These are phyloP conservation scores for Lutjanus erythropterus DNA, from an alignment of 2,113 vertebrate genomes.

Conservation along the genomic window DNA sequence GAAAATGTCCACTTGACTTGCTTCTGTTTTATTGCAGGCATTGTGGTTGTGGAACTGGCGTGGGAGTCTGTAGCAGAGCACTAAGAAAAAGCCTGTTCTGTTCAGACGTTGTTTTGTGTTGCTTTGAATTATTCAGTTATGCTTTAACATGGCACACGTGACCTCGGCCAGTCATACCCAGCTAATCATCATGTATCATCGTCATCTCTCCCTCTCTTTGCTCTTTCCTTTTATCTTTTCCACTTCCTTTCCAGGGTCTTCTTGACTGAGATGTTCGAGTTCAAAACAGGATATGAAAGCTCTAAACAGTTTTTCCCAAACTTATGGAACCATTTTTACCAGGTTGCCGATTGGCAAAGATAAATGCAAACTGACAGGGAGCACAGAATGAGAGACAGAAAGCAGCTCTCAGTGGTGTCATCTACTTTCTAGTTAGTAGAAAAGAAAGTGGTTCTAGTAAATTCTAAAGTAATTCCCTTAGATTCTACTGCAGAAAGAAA, in stretches of 20 bases:
- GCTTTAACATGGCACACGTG: slow-evolving; percentile 58
- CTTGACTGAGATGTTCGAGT: not conserved
- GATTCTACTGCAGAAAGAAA: too few species aligned
- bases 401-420: too few species aligned
- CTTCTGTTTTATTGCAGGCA: slow-evolving; percentile 40
- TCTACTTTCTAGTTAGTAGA: too few species aligned
- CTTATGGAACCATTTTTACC: too few species aligned
- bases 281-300: slow-evolving; percentile 1
- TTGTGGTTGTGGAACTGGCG: slow-evolving; percentile 18
- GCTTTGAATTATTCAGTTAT: slow-evolving; percentile 73
- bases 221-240: not conserved
- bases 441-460: too few species aligned
- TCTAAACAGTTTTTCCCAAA: not conserved
- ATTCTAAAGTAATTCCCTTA: too few species aligned
- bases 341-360: too few species aligned
- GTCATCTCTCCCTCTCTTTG: slow-evolving; percentile 10
- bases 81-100: slow-evolving; percentile 28
- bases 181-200: slow-evolving; percentile 50
- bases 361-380: too few species aligned
- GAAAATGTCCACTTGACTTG: slow-evolving; percentile 57
- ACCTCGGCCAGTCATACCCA: slow-evolving; percentile 46
- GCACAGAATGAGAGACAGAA: too few species aligned
- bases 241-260: not conserved
- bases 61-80: slow-evolving; percentile 40
- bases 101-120: slow-evolving; percentile 50